Evolutionary conservation across 2,113 vertebrate genomes (phyloP).

Genomic region (Sebastes schlegelii): DNA sequence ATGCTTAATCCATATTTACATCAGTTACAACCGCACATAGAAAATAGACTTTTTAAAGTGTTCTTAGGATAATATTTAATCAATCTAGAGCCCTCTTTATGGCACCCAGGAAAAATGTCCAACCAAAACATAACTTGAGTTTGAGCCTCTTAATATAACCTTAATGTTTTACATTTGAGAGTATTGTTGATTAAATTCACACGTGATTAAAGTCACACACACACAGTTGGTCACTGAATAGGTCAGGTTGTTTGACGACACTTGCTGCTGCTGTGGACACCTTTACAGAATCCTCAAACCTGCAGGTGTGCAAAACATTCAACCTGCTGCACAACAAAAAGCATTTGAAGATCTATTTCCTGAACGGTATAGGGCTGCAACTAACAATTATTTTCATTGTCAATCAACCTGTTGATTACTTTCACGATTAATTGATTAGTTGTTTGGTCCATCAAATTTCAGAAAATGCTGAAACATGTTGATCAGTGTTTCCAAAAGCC

Average conservation of each 20-base stretch:
- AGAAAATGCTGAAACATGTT: no score
- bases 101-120: neutral
- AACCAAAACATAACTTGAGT: no score
- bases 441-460: no score
- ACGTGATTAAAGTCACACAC: neutral
- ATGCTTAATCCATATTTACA: constrained; percentile 2
- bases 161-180: neutral
- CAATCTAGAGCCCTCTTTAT: neutral
- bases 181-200: neutral
- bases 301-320: neutral
- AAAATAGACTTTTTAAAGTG: neutral
- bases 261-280: neutral
- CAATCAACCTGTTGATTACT: no score
- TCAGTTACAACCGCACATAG: neutral
- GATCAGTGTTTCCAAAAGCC: no score
- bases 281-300: neutral
- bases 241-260: neutral
- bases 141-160: no score
- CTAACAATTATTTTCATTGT: no score
- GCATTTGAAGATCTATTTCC: neutral
- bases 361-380: neutral
- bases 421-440: no score
- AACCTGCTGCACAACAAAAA: neutral
- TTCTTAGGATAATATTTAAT: neutral
- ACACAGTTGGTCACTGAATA: neutral